These are phyloP conservation scores for Pipistrellus pipistrellus DNA, from an alignment of 2,797 vertebrate genomes.

Conservation along the genomic window DNA sequence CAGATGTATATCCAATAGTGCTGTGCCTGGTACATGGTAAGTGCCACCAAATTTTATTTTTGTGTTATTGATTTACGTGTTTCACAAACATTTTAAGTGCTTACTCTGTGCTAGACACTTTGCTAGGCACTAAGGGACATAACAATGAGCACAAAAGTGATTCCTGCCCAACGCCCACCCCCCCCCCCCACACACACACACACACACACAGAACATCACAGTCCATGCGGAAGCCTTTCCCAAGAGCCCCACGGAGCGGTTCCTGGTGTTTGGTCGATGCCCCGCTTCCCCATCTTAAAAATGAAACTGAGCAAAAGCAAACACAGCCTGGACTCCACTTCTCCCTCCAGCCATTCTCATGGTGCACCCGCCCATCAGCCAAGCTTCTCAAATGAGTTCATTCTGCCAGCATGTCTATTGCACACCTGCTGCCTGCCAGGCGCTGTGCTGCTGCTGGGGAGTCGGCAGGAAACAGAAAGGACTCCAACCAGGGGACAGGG, in stretches of 20 bases:
- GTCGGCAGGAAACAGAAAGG: not conserved
- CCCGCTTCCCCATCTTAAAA: not conserved
- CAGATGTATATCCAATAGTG: not conserved
- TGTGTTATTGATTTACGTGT: not conserved
- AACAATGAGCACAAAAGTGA: not conserved
- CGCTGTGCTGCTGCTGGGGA: not conserved
- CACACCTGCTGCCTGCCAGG: not conserved
- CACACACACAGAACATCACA: not conserved
- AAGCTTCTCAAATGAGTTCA: not conserved
- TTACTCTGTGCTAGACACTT: not conserved
- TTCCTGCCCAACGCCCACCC: not conserved
- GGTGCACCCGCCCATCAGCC: not conserved
- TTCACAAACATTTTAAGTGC: slow-evolving; percentile 20
- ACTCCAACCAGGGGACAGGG: not conserved
- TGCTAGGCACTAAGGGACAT: not conserved
- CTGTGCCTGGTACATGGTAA: not conserved
- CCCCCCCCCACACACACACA: not conserved
- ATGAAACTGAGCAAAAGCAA: slow-evolving; percentile 40
- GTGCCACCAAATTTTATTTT: not conserved
- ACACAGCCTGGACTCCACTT: not conserved
- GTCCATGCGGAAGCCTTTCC: not conserved
- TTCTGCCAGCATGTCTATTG: not conserved
- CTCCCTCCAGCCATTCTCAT: not conserved
- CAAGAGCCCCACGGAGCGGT: not conserved
- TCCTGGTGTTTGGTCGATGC: not conserved